Conservation (phyloP, 1,140 invertebrate genomes). For the Cydia pomonella region DNA sequence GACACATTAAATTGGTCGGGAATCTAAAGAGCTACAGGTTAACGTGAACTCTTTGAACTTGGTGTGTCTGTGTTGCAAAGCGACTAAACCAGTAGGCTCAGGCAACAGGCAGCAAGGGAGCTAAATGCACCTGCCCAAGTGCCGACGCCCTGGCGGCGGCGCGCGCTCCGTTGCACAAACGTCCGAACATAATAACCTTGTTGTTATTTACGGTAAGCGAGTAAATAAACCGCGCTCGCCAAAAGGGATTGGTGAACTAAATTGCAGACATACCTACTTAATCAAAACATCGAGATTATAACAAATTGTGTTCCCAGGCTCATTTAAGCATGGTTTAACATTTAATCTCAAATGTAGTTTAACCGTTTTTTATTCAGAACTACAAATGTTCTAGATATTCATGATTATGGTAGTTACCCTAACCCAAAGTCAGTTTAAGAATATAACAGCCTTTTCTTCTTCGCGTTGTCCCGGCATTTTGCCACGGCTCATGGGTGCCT, state of each 20-base stretch:
- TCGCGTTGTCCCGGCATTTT: too few relatives aligned
- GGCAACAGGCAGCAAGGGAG: background rate
- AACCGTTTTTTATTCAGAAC: background rate
- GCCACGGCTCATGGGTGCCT: too few relatives aligned
- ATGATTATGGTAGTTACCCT: background rate
- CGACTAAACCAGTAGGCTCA: conserved; percentile 11
- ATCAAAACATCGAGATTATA: background rate
- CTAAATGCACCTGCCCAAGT: conserved; percentile 1
- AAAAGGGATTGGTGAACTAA: conserved; percentile 26
- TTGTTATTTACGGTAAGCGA: conserved; percentile 34
- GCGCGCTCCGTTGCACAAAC: conserved; percentile 24
- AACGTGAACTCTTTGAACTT: conserved; percentile 9
- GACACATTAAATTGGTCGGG: background rate
- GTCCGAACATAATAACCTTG: conserved; percentile 33
- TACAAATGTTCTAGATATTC: background rate
- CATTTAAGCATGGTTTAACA: background rate
- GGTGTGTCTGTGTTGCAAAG: conserved; percentile 17
- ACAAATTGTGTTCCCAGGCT: background rate
- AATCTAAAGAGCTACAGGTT: background rate
- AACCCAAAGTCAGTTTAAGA: background rate
- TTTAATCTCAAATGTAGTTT: background rate
- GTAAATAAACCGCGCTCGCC: conserved; percentile 27
- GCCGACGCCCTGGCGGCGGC: background rate
- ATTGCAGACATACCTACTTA: background rate
- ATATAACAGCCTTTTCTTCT: too few relatives aligned